These are phyloP conservation scores for Clarias laeviceps DNA, from an alignment of 2,797 vertebrate genomes.

Conservation along the genomic window DNA sequence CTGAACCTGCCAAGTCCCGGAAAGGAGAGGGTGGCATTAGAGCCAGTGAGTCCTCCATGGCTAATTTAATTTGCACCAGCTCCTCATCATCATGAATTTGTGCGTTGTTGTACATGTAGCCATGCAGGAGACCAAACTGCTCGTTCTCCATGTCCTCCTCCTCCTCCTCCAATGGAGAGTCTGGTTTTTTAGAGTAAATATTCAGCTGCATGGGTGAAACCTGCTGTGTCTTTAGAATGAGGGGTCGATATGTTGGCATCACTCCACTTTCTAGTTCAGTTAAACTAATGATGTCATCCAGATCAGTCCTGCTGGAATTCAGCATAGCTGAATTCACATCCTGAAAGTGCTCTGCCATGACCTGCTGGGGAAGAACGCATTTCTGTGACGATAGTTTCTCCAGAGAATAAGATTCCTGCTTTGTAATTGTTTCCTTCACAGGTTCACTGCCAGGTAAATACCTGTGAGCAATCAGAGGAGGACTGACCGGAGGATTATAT, in stretches of 20 bases:
- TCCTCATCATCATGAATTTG: conserved; percentile 81
- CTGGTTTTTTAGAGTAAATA: conserved; percentile 75
- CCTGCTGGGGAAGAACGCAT: conserved; percentile 69
- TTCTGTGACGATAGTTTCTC: conserved; percentile 71
- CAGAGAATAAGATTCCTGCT: conserved; percentile 77
- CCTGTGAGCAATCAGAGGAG: conserved; percentile 81
- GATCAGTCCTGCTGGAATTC: conserved; percentile 70
- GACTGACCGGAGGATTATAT: conserved; percentile 81
- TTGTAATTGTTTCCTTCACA: conserved; percentile 59
- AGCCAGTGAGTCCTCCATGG: conserved; percentile 83
- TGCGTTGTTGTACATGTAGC: conserved; percentile 86
- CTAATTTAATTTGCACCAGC: conserved; percentile 76
- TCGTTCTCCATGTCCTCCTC: conserved; percentile 73
- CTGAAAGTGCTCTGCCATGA: conserved; percentile 77
- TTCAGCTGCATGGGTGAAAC: conserved; percentile 77
- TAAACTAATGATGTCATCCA: conserved; percentile 70
- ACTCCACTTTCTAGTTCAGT: conserved; percentile 68
- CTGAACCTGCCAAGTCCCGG: conserved; percentile 82
- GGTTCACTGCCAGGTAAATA: conserved; percentile 66
- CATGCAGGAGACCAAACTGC: conserved; percentile 87
- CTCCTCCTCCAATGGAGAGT: conserved; percentile 70
- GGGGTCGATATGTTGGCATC: conserved; percentile 74
- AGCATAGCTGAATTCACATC: conserved; percentile 74
- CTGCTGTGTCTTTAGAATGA: conserved; percentile 71
- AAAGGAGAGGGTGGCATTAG: conserved; percentile 95